These are phyloP conservation scores for Panorpa germanica DNA, from an alignment of 2,888 invertebrate species.

Conservation along the genomic window DNA sequence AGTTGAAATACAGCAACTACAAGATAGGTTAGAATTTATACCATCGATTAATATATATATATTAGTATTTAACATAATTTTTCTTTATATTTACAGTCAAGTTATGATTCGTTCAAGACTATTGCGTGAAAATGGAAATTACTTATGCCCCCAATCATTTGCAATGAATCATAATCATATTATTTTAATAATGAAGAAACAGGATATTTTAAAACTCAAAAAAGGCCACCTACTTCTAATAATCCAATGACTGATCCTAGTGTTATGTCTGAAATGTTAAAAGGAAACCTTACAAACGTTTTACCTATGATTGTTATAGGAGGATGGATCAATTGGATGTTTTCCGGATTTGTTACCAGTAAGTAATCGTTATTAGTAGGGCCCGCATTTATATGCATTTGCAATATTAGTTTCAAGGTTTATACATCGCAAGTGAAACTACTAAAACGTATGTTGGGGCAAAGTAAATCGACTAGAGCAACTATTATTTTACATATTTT, in stretches of 20 bases:
- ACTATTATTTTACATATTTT: too few relatives aligned
- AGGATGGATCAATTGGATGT: slow-evolving; percentile 99
- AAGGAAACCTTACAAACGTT: slow-evolving; percentile 96
- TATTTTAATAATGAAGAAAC: slow-evolving; percentile 93
- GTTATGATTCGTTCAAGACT: slow-evolving; percentile 84
- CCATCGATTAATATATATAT: slow-evolving; percentile 1
- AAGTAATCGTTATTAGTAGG: too few relatives aligned
- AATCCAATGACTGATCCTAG: slow-evolving; percentile 95
- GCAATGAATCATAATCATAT: slow-evolving; percentile 77
- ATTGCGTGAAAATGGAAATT: slow-evolving; percentile 93
- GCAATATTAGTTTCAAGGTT: too few relatives aligned
- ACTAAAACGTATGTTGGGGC: too few relatives aligned
- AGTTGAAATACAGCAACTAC: slow-evolving; percentile 84
- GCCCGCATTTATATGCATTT: too few relatives aligned
- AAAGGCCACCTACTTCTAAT: slow-evolving; percentile 61
- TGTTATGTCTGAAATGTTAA: slow-evolving; percentile 99
- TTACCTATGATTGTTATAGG: slow-evolving; percentile 98
- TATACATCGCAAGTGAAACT: too few relatives aligned
- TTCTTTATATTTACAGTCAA: slow-evolving; percentile 48
- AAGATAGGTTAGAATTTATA: slow-evolving; percentile 52
- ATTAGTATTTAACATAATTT: neutral
- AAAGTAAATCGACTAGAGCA: too few relatives aligned
- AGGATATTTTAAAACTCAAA: slow-evolving; percentile 88
- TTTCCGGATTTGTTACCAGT: slow-evolving; percentile 99
- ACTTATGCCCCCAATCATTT: slow-evolving; percentile 79